Conservation (phyloP, 2,888 invertebrate genomes). For the Dioctria linearis region DNA sequence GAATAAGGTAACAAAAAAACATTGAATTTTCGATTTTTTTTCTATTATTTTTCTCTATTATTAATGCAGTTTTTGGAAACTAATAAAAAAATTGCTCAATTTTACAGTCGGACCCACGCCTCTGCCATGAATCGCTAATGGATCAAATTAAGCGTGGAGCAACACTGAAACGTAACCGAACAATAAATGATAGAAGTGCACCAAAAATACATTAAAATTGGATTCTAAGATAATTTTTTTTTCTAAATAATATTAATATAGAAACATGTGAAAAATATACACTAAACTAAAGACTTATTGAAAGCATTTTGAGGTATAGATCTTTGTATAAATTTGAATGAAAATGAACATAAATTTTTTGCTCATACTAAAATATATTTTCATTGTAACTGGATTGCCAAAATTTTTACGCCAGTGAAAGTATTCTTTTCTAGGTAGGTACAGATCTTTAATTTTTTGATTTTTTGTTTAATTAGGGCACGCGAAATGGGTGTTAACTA, state of each 20-base stretch:
- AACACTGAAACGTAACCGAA: slow-evolving; percentile 80
- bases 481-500: no score
- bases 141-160: slow-evolving; percentile 93
- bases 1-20: no score
- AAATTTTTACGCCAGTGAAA: slow-evolving; percentile 17
- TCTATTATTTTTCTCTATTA: no score
- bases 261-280: slow-evolving; percentile 18
- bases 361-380: slow-evolving; percentile 24
- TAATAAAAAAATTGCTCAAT: not conserved
- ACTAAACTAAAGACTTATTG: slow-evolving; percentile 25
- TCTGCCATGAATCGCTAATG: slow-evolving; percentile 91
- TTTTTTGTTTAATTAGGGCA: not conserved
- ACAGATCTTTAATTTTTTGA: slow-evolving; percentile 11
- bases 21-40: no score
- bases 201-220: slow-evolving; percentile 77
- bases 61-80: no score
- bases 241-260: slow-evolving; percentile 27
- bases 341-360: slow-evolving; percentile 1
- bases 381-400: slow-evolving; percentile 3
- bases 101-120: slow-evolving; percentile 81
- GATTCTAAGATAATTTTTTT: slow-evolving; percentile 32
- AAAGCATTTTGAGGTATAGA: slow-evolving; percentile 17
- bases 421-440: not conserved
- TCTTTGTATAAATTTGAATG: slow-evolving; percentile 26
- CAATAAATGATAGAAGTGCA: slow-evolving; percentile 83